Base-by-base conservation (phyloP, 1,140 invertebrate genomes). In the Gryon sp. region DNA sequence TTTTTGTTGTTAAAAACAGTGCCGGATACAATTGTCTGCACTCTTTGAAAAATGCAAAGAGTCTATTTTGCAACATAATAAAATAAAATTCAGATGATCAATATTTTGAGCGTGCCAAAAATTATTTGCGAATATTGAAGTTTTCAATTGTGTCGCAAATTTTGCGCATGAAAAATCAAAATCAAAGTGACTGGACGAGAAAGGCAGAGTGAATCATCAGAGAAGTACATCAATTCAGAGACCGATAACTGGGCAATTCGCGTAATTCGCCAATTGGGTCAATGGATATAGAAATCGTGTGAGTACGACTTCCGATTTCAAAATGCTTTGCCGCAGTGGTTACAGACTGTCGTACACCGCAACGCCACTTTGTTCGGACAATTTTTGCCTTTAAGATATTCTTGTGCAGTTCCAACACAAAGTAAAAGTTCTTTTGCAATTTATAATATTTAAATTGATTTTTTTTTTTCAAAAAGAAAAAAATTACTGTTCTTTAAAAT, bases 201-300 rank as follows among this genome's bases (percentile, higher is more conserved):
- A 65, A 11, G 43, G 24, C n/a, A 6, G 20, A 41, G 34, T 28
- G 43, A 59, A 55, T 55, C 40, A 46, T 32, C 20, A 22, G 3
- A 22, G 36, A 30, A 53, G 55, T 52, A 66, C 45, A 38, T 66
- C 60, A 45, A 60, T 66, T 66, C 50, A 18, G 2, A 52, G 53
- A 30, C 53, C 45, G 30, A 74, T 74, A 74, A 66, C 70, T 55
- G 36, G 32, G 34, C 45, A 34, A 43, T 74, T 74, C 59, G 12
- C 38, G 70, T 74, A 65, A 74, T 74, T 74, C 70, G 60, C 70
- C 70, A 74, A 74, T 65, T 74, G 70, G 70, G 70, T 65, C 59
- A 74, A 74, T 74, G 43, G 69, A 40, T 73, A 63, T 50, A 73
- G 69, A 63, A 73, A 73, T 63, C 50, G 57, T 57, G 52, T 59